Percentiles rank a stretch among this genome's conserved stretches.
Evolutionary conservation across 2,888 invertebrate genomes (phyloP).

Genomic region (Herminia tarsipennalis): DNA sequence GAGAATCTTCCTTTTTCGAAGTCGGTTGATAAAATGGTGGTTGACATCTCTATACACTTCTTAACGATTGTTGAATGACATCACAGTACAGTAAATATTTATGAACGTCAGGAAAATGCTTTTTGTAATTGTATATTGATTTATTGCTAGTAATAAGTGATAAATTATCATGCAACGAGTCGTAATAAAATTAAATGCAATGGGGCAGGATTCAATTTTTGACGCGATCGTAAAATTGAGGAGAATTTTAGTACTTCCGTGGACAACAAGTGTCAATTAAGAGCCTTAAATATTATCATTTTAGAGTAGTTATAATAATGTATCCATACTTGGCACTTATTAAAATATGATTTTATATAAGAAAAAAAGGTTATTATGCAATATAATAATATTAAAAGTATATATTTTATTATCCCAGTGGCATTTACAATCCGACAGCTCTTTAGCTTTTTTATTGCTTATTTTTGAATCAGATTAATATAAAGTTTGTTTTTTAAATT

Average conservation of each 20-base stretch:
- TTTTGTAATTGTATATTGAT: constrained; percentile 29
- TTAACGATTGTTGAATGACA: not conserved
- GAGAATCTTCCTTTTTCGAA: too few relatives aligned
- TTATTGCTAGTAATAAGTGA: constrained; percentile 28
- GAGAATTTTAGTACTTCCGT: constrained; percentile 20
- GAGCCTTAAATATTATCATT: not conserved
- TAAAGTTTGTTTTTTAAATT: too few relatives aligned
- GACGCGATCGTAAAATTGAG: constrained; percentile 5
- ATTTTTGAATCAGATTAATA: too few relatives aligned
- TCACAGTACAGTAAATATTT: constrained; percentile 11
- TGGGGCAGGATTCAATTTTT: constrained; percentile 9
- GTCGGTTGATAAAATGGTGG: constrained; percentile 3
- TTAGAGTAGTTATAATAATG: not conserved
- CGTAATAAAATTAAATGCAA: constrained; percentile 34
- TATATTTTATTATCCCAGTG: too few relatives aligned
- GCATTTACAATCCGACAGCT: too few relatives aligned
- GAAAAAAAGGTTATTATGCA: too few relatives aligned
- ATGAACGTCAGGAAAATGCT: constrained; percentile 20
- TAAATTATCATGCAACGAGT: constrained; percentile 24
- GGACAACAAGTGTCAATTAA: constrained; percentile 7
- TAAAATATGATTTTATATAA: too few relatives aligned
- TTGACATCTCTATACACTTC: constrained; percentile 5
- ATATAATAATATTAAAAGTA: too few relatives aligned
- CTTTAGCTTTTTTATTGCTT: too few relatives aligned
- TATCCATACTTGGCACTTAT: too few relatives aligned